These are phyloP conservation scores for Meteorus cinctellus DNA, from an alignment of 2,888 invertebrate species.

Conservation along the genomic window DNA sequence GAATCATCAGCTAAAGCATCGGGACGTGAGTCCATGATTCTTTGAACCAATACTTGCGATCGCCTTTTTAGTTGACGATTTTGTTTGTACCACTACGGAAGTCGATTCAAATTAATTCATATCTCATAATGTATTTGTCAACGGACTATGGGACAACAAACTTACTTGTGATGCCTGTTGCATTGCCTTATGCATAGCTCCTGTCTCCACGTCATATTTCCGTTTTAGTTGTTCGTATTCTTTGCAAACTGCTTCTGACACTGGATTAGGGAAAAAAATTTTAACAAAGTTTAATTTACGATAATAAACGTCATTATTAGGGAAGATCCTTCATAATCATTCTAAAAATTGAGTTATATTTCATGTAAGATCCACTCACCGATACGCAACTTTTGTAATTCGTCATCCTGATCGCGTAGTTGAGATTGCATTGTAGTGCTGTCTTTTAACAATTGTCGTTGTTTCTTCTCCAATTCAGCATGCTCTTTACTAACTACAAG, in stretches of 20 bases:
- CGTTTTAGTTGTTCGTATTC: slow-evolving; percentile 85
- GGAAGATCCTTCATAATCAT: background rate
- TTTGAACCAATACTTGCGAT: slow-evolving; percentile 80
- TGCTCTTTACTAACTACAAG: slow-evolving; percentile 74
- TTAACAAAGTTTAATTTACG: background rate
- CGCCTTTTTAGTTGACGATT: slow-evolving; percentile 82
- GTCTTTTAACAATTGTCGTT: slow-evolving; percentile 78
- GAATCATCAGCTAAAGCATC: slow-evolving; percentile 71
- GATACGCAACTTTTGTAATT: slow-evolving; percentile 76
- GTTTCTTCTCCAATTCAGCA: slow-evolving; percentile 78
- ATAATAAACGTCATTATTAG: background rate
- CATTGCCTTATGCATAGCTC: slow-evolving; percentile 84
- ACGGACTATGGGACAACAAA: slow-evolving; percentile 6
- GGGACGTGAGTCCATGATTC: slow-evolving; percentile 76
- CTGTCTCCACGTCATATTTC: slow-evolving; percentile 83
- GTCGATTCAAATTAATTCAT: slow-evolving; percentile 11
- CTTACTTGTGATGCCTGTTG: slow-evolving; percentile 76
- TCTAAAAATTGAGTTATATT: background rate
- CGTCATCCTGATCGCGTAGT: slow-evolving; percentile 78
- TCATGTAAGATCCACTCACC: slow-evolving; percentile 59
- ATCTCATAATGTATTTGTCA: background rate
- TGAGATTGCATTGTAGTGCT: slow-evolving; percentile 77
- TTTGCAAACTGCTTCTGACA: slow-evolving; percentile 82
- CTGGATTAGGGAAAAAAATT: slow-evolving; percentile 65
- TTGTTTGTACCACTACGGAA: slow-evolving; percentile 82